Base-by-base conservation (phyloP, 2,797 vertebrate genomes). In the Pseudochaenichthys georgianus region DNA sequence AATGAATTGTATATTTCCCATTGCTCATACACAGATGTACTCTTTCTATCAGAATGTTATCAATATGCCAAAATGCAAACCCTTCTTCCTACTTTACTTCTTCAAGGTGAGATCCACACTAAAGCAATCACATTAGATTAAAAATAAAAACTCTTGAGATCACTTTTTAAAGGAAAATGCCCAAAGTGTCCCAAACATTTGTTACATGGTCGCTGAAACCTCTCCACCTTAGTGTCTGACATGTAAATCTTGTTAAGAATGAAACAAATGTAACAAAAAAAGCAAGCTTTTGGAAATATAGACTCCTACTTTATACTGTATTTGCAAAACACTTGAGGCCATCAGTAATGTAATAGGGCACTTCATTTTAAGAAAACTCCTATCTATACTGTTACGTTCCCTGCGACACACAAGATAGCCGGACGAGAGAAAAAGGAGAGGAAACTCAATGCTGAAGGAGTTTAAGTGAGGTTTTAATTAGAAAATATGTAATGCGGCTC, bases 281-380 rank as follows among this genome's bases (percentile, higher is more conserved):
- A 17, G 34, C 41, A 28, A 61, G 11, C 55, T 17, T 75, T 31
- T 38, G 46, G 54, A 48, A 72, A 38, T 16, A 17, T 38, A n/a
- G 16, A 17, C 21, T 50, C 5, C 34, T 77, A 34, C 28, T 28
- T 3, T 28, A 38, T 38, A 6, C 34, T 38, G 34, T 13, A 13
- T 57, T 71, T 69, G 15, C 65, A 51, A 58, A 60, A 67, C 38
- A 50, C 53, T 45, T 80, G 64, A 78, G 80, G 73, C 28, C 19
- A 68, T 43, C 54, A 42, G 48, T 64, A 70, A 53, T 16, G 42
- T n/a, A 42, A 48, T 17, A 77, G 74, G 51, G 19, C 68, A 62
- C 64, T 67, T 61, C 15, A 58, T 53, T 64, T 73, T 59, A 43
- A 34, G 55, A 60, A 69, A 11, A 59, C 13, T 7, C 2, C 28